These are phyloP conservation scores for Prosopocoilus inquinatus DNA, from an alignment of 2,888 invertebrate species.

Conservation along the genomic window DNA sequence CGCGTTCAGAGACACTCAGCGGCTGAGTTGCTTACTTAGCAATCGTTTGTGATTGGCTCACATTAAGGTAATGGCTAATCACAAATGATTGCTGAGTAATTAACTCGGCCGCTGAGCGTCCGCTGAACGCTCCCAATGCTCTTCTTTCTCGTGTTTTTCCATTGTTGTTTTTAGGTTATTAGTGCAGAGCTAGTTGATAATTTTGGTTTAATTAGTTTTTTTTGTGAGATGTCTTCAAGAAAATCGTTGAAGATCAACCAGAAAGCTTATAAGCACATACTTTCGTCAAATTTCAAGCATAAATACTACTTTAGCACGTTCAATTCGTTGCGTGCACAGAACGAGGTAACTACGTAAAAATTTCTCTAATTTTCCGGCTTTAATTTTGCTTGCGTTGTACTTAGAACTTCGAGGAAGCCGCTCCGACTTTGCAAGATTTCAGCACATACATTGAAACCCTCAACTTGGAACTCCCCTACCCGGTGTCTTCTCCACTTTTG, in stretches of 20 bases:
- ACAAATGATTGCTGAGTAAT: no score
- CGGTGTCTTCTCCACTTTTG: conserved; percentile 8
- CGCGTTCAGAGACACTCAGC: no score
- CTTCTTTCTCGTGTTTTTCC: no score
- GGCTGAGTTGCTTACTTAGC: no score
- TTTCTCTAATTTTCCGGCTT: background rate
- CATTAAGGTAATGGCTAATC: no score
- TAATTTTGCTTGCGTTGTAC: background rate
- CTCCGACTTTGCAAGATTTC: conserved; percentile 13
- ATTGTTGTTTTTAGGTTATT: no score
- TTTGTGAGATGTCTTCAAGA: conserved; percentile 5
- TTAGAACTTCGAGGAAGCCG: conserved; percentile 9
- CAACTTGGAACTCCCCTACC: conserved; percentile 15
- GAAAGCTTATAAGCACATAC: conserved; percentile 2
- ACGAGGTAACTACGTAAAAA: background rate
- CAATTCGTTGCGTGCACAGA: conserved; percentile 7
- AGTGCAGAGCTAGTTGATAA: background rate
- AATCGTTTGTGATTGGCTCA: no score
- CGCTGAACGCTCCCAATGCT: no score
- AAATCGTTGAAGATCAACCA: conserved; percentile 6
- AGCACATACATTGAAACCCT: conserved; percentile 3
- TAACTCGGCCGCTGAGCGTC: no score
- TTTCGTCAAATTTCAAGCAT: conserved; percentile 9
- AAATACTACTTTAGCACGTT: conserved; percentile 10
- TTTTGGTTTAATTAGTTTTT: background rate